phyloP scores from a whole-genome alignment of 1,140 invertebrate genomes.

The Lerema accius region DNA sequence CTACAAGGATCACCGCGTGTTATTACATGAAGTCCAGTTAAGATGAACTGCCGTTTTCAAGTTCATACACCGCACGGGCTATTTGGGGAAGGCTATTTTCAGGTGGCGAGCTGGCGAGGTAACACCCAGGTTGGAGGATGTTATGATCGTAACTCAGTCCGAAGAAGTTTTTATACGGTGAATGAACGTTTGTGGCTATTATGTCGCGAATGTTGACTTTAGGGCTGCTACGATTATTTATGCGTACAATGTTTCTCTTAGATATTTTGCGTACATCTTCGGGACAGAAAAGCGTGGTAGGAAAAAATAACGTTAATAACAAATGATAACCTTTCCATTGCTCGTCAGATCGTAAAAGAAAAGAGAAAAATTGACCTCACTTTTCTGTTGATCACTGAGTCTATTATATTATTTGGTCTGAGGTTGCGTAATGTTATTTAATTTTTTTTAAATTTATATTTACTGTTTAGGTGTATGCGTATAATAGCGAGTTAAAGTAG shows the following conservation, averaged over 20 bases:
- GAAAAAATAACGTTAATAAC: no score
- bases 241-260: not conserved
- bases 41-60: slow-evolving; percentile 40
- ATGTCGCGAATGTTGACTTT: not conserved
- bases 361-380: no score
- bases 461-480: no score
- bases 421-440: no score
- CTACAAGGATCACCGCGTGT: slow-evolving; percentile 30
- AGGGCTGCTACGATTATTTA: not conserved
- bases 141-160: slow-evolving; percentile 44
- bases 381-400: no score
- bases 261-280: no score
- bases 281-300: no score
- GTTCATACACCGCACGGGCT: slow-evolving; percentile 40
- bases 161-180: slow-evolving; percentile 14
- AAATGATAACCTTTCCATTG: no score
- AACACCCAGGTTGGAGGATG: slow-evolving; percentile 43
- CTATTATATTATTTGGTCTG: no score
- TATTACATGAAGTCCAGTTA: slow-evolving; percentile 26
- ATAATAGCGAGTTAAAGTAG: no score
- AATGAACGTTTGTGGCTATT: slow-evolving; percentile 39
- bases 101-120: slow-evolving; percentile 32
- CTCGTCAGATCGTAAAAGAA: no score
- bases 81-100: slow-evolving; percentile 43
- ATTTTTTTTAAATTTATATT: no score